Evolutionary conservation across 2,888 invertebrate species (phyloP), one percentile per base, ranked within the genome.

Genomic region (Pherbina coryleti): DNA sequence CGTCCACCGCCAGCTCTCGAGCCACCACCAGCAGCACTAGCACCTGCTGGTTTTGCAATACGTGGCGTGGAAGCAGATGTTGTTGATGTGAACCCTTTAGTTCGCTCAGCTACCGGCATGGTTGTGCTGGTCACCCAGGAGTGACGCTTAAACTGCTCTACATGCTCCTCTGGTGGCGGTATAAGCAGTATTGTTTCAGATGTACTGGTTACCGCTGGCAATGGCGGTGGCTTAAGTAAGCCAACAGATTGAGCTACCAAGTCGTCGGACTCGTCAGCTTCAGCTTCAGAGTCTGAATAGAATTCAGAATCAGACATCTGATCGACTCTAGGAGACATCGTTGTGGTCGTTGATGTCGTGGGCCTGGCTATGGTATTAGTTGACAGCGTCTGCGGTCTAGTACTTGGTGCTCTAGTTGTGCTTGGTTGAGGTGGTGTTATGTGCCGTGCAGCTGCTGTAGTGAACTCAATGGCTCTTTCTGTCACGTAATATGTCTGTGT

Each of bases 1-100:
- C 91, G 90, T 55, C 92, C 92, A n/a, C 89, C 86, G 0, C 90
- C 88, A 44, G 90, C 88, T 51, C 69, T 49, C 4, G 69, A 69
- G 9, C 51, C 19, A 78, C 84, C 85, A 31, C 9, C 79, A 78
- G 19, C 75, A 78, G 9, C 62, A 76, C 79, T 34, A 34, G 79
- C 37, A 34, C 77, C 53, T 76, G 71, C 72, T 82, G 25, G 60
- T 76, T 34, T 64, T 72, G 67, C 51, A 53, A 1, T 28, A 11
- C 34, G 66, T 53, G 72, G 77, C 19, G 66, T 72, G 1, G 80
- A 76, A 25, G 77, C 37, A 1, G 78, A 11, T 1, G 76, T 77
- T 11, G 79, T 55, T 37, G 79, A 77, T 74, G 69, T 14, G 17
- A 78, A 7, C 57, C 28, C 34, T 7, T 72, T 37, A 55, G 72